Evolutionary conservation across 2,888 invertebrate genomes (phyloP).

Genomic region (Magallana nippona): DNA sequence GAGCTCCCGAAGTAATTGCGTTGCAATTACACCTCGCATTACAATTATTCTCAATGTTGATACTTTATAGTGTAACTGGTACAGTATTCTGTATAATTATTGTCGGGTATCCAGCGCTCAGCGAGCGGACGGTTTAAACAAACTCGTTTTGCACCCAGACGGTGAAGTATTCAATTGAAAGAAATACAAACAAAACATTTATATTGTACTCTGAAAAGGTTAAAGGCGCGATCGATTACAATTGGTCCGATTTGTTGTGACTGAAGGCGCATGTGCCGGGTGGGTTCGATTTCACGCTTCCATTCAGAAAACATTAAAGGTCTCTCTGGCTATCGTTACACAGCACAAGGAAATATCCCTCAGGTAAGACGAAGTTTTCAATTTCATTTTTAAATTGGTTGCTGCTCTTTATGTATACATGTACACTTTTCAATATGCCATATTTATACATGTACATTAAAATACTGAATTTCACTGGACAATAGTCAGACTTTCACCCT

Average conservation of each 20-base stretch:
- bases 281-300: conserved; percentile 14
- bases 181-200: conserved; percentile 32
- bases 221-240: conserved; percentile 28
- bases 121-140: conserved; percentile 1
- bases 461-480: no score
- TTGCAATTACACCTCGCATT: no score
- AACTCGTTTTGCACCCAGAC: conserved; percentile 21
- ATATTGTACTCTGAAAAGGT: conserved; percentile 14
- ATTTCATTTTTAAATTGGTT: background rate
- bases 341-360: background rate
- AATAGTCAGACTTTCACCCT: no score
- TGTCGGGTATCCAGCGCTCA: background rate
- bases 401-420: no score
- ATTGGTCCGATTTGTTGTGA: conserved; percentile 32
- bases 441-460: no score
- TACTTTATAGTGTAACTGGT: no score
- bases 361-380: background rate
- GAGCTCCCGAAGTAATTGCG: no score
- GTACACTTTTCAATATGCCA: no score
- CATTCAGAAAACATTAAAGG: conserved; percentile 32
- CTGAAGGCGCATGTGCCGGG: conserved; percentile 27
- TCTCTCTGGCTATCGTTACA: conserved; percentile 7
- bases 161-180: conserved; percentile 14
- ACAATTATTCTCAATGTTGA: no score
- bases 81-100: no score